Evolutionary conservation across 1,140 invertebrate genomes (phyloP).

Genomic region (Scaptomyza pallida): DNA sequence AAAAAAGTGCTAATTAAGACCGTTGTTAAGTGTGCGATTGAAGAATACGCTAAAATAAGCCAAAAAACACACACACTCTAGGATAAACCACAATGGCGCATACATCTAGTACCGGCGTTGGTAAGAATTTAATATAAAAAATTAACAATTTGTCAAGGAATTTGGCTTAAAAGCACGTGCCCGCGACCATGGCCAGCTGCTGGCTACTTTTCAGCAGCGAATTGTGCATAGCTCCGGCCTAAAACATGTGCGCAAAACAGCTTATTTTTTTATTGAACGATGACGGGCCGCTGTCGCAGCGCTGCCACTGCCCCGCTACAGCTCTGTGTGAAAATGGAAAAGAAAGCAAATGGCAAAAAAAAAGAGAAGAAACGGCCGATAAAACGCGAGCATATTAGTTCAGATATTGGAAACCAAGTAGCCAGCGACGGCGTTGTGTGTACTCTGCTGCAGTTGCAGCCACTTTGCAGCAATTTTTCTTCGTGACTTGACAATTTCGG

Average conservation of each 20-base stretch:
- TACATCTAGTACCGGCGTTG: conserved; percentile 84
- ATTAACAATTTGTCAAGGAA: conserved; percentile 59
- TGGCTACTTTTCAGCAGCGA: conserved; percentile 12
- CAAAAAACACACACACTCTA: conserved; percentile 51
- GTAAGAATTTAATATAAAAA: conserved; percentile 80
- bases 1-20: conserved; percentile 27
- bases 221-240: conserved; percentile 30
- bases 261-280: conserved; percentile 52
- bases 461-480: conserved; percentile 56
- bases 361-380: conserved; percentile 55
- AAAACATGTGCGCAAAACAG: conserved; percentile 47
- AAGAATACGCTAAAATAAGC: conserved; percentile 43
- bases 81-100: conserved; percentile 83
- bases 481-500: conserved; percentile 78
- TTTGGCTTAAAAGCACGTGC: conserved; percentile 36
- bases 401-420: conserved; percentile 35
- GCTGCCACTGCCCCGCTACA: conserved; percentile 43
- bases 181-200: conserved; percentile 15
- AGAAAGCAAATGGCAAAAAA: conserved; percentile 59
- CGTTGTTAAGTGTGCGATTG: background rate
- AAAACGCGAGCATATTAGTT: conserved; percentile 52
- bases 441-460: conserved; percentile 10
- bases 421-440: background rate
- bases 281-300: conserved; percentile 37
- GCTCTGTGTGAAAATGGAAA: conserved; percentile 66